Conservation (phyloP, 2,888 invertebrate genomes). For the Petrolisthes manimaculis region DNA sequence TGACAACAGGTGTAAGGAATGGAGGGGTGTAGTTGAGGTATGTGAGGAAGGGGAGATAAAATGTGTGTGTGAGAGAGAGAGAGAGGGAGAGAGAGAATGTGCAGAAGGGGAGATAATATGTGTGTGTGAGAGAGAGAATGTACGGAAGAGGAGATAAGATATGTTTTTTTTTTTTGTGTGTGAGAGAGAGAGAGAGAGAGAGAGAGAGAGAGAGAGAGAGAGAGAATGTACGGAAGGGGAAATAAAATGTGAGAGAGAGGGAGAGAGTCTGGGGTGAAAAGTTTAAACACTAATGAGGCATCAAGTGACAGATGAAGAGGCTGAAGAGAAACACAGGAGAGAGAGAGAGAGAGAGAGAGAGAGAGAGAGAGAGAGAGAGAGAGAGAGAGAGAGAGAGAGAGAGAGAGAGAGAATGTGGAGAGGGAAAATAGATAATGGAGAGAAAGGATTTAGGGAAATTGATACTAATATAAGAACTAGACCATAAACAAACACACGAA, state of each 20-base stretch:
- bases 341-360: constrained; percentile 6
- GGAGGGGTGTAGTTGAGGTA: background rate
- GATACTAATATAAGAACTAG: background rate
- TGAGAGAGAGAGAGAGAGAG: constrained; percentile 5
- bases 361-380: background rate
- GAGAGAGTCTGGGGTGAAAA: too few relatives aligned
- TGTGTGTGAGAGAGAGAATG: background rate
- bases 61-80: background rate
- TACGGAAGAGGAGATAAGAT: too few relatives aligned
- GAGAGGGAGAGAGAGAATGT: background rate
- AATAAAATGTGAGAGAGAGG: background rate
- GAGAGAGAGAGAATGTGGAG: background rate
- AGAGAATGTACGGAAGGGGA: background rate
- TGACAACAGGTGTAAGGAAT: too few relatives aligned
- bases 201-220: background rate
- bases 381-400: background rate
- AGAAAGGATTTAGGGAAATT: background rate
- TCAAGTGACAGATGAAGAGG: background rate
- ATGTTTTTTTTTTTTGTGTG: background rate
- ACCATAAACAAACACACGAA: too few relatives aligned
- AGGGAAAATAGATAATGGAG: background rate
- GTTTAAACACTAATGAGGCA: background rate
- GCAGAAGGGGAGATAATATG: background rate
- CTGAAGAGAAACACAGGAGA: background rate
- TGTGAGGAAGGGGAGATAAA: background rate